phyloP scores from a whole-genome alignment of 2,888 invertebrate species.

The Synergus laeviventris region DNA sequence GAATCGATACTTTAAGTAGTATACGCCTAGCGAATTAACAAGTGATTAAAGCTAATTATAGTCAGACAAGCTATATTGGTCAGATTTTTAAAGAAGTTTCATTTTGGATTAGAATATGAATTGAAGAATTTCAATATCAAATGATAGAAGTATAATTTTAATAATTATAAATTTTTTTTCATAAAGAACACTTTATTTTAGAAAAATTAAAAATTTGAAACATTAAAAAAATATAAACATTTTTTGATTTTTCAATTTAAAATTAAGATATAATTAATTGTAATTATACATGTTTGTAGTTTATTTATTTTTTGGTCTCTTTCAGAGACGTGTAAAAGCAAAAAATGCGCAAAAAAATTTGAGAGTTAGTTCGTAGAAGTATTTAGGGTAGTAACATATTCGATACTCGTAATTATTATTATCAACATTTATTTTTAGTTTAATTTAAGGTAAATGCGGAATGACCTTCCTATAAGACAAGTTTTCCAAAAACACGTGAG shows the following conservation, averaged over 20 bases:
- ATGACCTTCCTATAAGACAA: conserved; percentile 12
- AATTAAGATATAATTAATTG: not conserved
- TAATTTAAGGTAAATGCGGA: not conserved
- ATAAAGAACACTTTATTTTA: no score
- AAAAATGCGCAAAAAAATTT: not conserved
- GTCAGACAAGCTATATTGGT: not conserved
- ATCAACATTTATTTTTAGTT: not conserved
- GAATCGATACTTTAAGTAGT: not conserved
- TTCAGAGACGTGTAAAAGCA: not conserved
- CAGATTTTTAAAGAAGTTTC: not conserved
- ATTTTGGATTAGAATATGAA: not conserved
- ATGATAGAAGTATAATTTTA: no score
- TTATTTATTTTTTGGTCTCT: not conserved
- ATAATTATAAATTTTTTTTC: no score
- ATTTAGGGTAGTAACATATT: not conserved
- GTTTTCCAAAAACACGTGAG: conserved; percentile 39
- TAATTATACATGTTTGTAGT: not conserved
- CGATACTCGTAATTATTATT: not conserved
- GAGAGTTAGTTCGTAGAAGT: not conserved
- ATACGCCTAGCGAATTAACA: no score
- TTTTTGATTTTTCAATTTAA: not conserved
- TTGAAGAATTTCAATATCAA: no score
- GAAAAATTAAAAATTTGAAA: no score
- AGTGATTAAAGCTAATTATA: not conserved
- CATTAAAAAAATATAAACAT: no score